Evolutionary conservation across 2,888 invertebrate genomes (phyloP), one percentile per base, ranked within the genome.

Genomic region (Pterobdella sp.): DNA sequence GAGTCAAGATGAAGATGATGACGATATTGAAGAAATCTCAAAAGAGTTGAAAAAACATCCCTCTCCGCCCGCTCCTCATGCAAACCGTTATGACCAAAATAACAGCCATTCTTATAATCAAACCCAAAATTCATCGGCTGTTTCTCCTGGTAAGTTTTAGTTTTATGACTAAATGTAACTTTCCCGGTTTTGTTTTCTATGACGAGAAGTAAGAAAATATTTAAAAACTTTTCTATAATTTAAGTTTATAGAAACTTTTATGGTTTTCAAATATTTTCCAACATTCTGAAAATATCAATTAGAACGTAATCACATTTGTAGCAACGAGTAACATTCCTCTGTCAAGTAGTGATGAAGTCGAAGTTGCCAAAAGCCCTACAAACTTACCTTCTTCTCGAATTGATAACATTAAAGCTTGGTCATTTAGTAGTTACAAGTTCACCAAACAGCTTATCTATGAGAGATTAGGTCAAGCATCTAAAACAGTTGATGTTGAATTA

Each of bases 381-480:
- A 71, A 71, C 10, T 35, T 71, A 35, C 56, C 71, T 35, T 63
- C 71, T 1, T 80, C 80, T 72, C 82, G 82, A 77, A 77, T 97
- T 81, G 96, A 96, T 83, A 89, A 91, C 74, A 87, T 97, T 76
- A 93, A 91, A 83, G 93, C 91, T 82, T 98, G 97, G 97, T 93
- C 95, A 76, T 92, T 97, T 81, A 94, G 94, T 75, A 96, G 96
- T 0, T 97, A 94, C 84, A 97, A 96, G 85, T 97, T 96, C 83
- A 97, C 97, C 4, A 91, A 93, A 80, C 97, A 98, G 84, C 88
- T 95, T 75, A 90, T 98, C 85, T 91, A 94, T 79, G 97, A 98
- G 84, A 94, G 93, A 82, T 87, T 98, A 73, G 97, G 97, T 29
- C 97, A 84, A 78, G 81, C 82, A 18, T 82, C 84, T 42, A 82